Evolutionary conservation across 2,888 invertebrate genomes (phyloP), one percentile per base, ranked within the genome.

Genomic region (Patella depressa): DNA sequence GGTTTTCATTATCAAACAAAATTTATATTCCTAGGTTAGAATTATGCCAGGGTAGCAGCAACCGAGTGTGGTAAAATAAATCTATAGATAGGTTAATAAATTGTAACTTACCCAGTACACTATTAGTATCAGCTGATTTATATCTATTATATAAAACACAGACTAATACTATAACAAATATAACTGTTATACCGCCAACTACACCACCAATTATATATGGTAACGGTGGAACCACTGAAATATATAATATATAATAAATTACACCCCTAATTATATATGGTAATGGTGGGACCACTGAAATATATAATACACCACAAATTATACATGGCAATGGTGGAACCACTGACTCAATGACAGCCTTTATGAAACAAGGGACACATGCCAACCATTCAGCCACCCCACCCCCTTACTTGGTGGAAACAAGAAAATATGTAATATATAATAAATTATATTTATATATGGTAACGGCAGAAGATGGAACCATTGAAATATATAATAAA

Each of bases 171-270:
- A 97, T 94, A 83, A 96, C 95, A 65, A 96, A 95, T 78, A 97
- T 94, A 88, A 97, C 94, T 83, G 97, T 95, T 65, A 97, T 95
- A n/a, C 96, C 96, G 73, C 96, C 95, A 83, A 96, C 95, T 75
- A 96, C 95, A 78, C 96, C 96, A 85, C 96, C 95, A 76, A 97
- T 94, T 81, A 97, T 96, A 86, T 97, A 93, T 3, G 96, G 93
- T 78, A 96, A 93, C 5, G 96, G 96, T n/a, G 89, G 81, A 14
- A 85, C 84, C 78, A 85, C 89, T 90, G 85, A 7, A 83, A 86
- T 72, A 74, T 55, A 72, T 3, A 72, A 17, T 65, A 97, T 95
- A 17, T 96, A 96, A 73, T 95, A 95, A 83, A 96, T 94, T 75
- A 96, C 95, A 78, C 96, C 96, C 85, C 96, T 95, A 76, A 97